A percentile compares a stretch with the other conserved stretches of the same genome.
Evolutionary conservation across 2,888 invertebrate genomes (phyloP).

Genomic region (Andricus curvator): DNA sequence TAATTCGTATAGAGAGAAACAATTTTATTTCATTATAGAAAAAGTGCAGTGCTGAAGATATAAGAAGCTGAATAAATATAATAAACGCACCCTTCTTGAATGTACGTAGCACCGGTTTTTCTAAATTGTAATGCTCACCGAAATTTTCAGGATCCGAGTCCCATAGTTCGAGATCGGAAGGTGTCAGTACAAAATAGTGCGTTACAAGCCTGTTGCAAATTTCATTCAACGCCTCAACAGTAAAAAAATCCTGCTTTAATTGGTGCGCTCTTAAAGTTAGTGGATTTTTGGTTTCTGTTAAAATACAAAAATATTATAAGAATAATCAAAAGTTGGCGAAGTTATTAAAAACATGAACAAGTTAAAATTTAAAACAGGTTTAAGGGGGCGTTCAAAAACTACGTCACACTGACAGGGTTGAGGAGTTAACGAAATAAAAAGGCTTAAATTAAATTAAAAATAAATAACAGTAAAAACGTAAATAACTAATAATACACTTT

Average conservation of each 20-base stretch:
- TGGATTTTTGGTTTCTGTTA: slow-evolving; percentile 73
- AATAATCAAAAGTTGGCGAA: neutral
- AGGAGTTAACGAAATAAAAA: too few relatives aligned
- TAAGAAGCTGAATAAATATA: slow-evolving; percentile 36
- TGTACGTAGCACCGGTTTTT: slow-evolving; percentile 24
- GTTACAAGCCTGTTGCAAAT: slow-evolving; percentile 92
- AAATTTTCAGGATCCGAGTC: slow-evolving; percentile 94
- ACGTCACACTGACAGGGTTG: too few relatives aligned
- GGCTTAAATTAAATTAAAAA: too few relatives aligned
- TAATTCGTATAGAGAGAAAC: slow-evolving; percentile 9
- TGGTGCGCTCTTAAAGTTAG: slow-evolving; percentile 82
- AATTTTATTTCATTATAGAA: neutral
- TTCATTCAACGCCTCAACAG: slow-evolving; percentile 86
- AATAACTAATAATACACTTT: too few relatives aligned
- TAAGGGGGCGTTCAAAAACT: too few relatives aligned
- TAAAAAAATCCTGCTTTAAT: slow-evolving; percentile 88
- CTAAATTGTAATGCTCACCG: slow-evolving; percentile 78
- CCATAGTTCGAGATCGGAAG: slow-evolving; percentile 92
- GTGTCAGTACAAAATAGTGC: slow-evolving; percentile 91
- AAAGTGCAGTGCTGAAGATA: slow-evolving; percentile 30
- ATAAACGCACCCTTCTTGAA: neutral
- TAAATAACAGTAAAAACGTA: too few relatives aligned
- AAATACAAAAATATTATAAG: slow-evolving; percentile 46
- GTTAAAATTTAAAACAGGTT: too few relatives aligned
- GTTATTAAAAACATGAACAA: slow-evolving; percentile 8